Base-by-base conservation (phyloP, 2,888 invertebrate species). In the Adelognathus sp. region DNA sequence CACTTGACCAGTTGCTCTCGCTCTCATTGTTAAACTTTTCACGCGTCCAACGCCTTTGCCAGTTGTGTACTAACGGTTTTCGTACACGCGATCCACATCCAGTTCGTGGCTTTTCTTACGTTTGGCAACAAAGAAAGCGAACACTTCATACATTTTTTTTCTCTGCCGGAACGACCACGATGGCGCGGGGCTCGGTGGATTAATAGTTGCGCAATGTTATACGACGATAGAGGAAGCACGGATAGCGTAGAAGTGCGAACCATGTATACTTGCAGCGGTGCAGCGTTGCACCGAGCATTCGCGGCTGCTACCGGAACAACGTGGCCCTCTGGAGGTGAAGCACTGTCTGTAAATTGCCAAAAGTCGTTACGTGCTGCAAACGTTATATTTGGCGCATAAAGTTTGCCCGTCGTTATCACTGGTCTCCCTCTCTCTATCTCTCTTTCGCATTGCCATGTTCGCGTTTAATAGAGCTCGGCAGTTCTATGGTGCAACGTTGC, bases 11-110 rank as follows among this genome's bases (percentile, higher is more conserved):
- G 31, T 21, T 41, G 41, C 31, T 24, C 46, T 36, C 21, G 11
- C 54, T 61, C 58, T 66, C 54, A 72, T 72, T 76, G 66, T 66
- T 41, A 66, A 76, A 72, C 64, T 76, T 72, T 76, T 66, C 66
- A 76, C 50, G 71, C 27, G 16, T 24, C 11, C 64, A 14, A 11
- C 21, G 29, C 64, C 63, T 63, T 41, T 11, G 36, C 33, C 60
- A 50, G 31, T 72, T 64, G 24, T n/a, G n/a, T n/a, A n/a, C n/a
- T n/a, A n/a, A n/a, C n/a, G n/a, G n/a, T n/a, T n/a, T n/a, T n/a
- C n/a, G n/a, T 54, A 31, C 63, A 29, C 18, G 29, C 31, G 24
- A 33, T 64, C 56, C 29, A 7, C 39, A 29, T 66, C 54, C 21
- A 52, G 50, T 29, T 9, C 7, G 21, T 61, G n/a, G n/a, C n/a